These are phyloP conservation scores for Pardosa pseudoannulata DNA, from an alignment of 2,888 invertebrate genomes.

Conservation along the genomic window DNA sequence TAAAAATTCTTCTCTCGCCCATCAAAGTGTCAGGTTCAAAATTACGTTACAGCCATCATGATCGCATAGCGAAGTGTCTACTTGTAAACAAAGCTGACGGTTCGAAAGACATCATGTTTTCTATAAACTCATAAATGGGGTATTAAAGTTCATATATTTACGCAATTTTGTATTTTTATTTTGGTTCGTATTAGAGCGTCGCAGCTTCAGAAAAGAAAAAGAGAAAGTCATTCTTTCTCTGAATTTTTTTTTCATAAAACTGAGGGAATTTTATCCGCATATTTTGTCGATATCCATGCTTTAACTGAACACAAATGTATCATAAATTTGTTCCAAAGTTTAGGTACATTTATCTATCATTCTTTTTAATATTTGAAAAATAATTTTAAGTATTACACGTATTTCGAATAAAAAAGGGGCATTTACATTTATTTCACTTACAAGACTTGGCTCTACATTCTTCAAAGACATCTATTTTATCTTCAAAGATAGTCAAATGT, in stretches of 20 bases:
- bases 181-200: background rate
- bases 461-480: no score
- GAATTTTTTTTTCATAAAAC: background rate
- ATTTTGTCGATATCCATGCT: no score
- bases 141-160: background rate
- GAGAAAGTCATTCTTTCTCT: background rate
- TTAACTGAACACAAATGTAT: no score
- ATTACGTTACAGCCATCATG: background rate
- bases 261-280: background rate
- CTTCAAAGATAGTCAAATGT: no score
- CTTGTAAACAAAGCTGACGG: background rate
- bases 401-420: no score
- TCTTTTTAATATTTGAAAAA: no score
- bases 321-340: no score
- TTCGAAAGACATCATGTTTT: background rate
- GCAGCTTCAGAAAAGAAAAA: background rate
- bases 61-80: background rate
- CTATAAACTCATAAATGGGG: background rate
- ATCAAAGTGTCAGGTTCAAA: background rate
- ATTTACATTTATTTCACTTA: no score
- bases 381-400: no score
- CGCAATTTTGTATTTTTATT: background rate
- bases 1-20: background rate
- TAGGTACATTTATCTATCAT: no score
- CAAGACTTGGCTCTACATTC: no score